phyloP scores from a whole-genome alignment of 2,113 vertebrate species.

The Hirundichthys speculiger region DNA sequence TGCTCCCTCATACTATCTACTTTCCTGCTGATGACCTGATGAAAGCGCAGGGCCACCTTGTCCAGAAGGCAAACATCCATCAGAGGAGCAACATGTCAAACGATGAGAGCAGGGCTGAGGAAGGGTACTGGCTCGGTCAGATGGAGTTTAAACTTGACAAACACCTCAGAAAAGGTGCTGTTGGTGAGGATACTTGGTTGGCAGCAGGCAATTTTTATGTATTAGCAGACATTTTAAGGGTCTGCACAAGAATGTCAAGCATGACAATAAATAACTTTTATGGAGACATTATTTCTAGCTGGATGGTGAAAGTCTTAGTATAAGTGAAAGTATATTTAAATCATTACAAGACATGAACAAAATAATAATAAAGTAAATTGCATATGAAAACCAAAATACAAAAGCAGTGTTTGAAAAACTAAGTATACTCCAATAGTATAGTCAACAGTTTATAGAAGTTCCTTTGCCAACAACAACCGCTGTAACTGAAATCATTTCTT shows the following conservation, averaged over 20 bases:
- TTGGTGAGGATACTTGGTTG: neutral
- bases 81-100: constrained; percentile 55
- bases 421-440: no score
- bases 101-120: constrained; percentile 40
- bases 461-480: no score
- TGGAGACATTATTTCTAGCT: neutral
- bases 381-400: no score
- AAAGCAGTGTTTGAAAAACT: no score
- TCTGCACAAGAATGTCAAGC: no score
- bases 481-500: no score
- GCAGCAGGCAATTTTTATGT: neutral
- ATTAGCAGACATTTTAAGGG: neutral
- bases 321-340: no score
- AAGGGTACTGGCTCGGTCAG: constrained; percentile 33
- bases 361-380: no score
- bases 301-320: neutral
- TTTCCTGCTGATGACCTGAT: constrained; percentile 65
- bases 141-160: constrained; percentile 21
- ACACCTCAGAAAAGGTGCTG: constrained; percentile 7
- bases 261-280: neutral
- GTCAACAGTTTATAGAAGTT: no score
- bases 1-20: constrained; percentile 23
- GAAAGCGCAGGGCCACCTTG: constrained; percentile 72
- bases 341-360: no score
- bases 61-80: constrained; percentile 71